A percentile compares a stretch with the other conserved stretches of the same genome.
Conservation (phyloP, 2,113 vertebrate species). For the Capricornis sumatraensis region DNA sequence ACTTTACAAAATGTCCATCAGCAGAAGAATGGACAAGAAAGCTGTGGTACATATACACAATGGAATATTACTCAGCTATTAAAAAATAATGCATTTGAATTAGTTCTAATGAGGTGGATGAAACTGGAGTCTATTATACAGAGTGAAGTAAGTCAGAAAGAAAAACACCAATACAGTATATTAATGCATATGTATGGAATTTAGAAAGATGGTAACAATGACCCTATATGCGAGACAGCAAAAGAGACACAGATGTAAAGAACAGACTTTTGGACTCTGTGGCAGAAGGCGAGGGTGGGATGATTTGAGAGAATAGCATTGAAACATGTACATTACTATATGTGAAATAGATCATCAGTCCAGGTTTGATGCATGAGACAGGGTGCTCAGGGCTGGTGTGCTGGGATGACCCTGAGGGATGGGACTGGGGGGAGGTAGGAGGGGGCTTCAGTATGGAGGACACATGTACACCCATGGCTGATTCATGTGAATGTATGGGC, state of each 20-base stretch:
- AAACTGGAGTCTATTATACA: neutral
- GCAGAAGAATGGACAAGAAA: neutral
- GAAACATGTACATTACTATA: neutral
- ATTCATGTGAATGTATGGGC: neutral
- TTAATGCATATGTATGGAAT: neutral
- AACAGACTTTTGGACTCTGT: neutral
- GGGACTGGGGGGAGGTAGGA: neutral
- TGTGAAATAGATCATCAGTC: neutral
- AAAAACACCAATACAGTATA: neutral
- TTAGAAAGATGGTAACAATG: neutral
- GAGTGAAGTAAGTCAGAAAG: neutral
- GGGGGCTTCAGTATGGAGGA: accelerated
- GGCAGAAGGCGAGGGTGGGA: accelerated
- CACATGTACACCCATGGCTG: neutral
- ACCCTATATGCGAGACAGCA: neutral
- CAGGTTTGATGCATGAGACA: neutral
- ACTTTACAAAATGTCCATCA: neutral
- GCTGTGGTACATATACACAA: neutral
- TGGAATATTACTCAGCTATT: neutral
- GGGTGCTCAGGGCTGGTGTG: neutral
- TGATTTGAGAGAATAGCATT: neutral
- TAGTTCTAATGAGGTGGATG: neutral
- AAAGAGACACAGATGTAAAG: neutral
- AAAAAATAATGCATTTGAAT: neutral
- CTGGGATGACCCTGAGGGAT: neutral